Evolutionary conservation across 2,888 invertebrate genomes (phyloP), one percentile per base, ranked within the genome.

Genomic region (Gastrophysa polygoni): DNA sequence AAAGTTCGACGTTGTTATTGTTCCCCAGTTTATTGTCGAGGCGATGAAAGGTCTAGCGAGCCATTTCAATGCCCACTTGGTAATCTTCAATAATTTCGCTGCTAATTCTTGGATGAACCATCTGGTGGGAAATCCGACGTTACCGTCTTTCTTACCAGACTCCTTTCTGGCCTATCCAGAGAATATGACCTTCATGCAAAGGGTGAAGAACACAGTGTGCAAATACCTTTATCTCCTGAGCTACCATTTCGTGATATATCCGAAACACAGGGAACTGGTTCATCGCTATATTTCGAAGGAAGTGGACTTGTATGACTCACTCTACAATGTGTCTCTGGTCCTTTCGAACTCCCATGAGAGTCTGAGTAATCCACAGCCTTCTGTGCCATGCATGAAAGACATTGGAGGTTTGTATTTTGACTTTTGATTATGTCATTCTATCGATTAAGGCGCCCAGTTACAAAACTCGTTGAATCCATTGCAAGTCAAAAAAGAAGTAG

Each of bases 371-470:
- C 72, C 78, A 5, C 84, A 86, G 0, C 78, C 83, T 32, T 77
- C 84, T 1, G 79, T 85, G 2, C 86, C 86, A 0, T 85, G 84
- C 71, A 79, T 85, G 59, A 75, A 86, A 1, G 85, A 87, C 71
- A 80, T 87, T 51, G 87, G 86, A n/a, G 28, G 28, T 28, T 28
- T 28, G 28, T 28, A 28, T n/a, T n/a, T n/a, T n/a, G n/a, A n/a
- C n/a, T n/a, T n/a, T n/a, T n/a, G n/a, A n/a, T n/a, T n/a, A n/a
- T n/a, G n/a, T n/a, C n/a, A n/a, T n/a, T n/a, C n/a, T n/a, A n/a
- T n/a, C n/a, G n/a, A n/a, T n/a, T n/a, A n/a, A n/a, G n/a, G n/a
- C n/a, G n/a, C n/a, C n/a, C n/a, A n/a, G n/a, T n/a, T n/a, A n/a
- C n/a, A n/a, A n/a, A n/a, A n/a, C n/a, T n/a, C n/a, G n/a, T n/a